Conservation (phyloP, 2,888 invertebrate genomes). For the Pyrgus malvae region DNA sequence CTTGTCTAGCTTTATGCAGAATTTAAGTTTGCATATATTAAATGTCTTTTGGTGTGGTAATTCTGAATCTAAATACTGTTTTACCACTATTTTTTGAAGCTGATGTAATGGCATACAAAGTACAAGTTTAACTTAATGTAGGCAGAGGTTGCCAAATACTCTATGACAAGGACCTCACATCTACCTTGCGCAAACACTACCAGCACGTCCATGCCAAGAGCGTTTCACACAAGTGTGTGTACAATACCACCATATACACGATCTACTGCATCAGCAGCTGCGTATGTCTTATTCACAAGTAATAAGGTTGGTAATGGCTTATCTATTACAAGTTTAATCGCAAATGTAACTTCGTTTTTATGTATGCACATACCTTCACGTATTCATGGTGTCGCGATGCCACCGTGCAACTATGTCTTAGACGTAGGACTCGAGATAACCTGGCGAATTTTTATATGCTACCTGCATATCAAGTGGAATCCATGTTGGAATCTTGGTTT, state of each 20-base stretch:
- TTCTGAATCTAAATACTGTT: no score
- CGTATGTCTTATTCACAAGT: slow-evolving; percentile 6
- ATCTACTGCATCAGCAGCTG: not conserved
- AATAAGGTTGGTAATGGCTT: slow-evolving; percentile 14
- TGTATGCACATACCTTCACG: slow-evolving; percentile 45
- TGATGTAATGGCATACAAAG: not conserved
- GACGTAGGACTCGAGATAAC: slow-evolving; percentile 47
- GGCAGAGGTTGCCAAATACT: slow-evolving; percentile 32
- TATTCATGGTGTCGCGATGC: slow-evolving; percentile 49
- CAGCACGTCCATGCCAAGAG: slow-evolving; percentile 26
- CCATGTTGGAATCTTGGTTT: slow-evolving; percentile 43
- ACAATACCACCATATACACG: slow-evolving; percentile 21
- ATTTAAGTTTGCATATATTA: slow-evolving; percentile 7
- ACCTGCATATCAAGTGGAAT: slow-evolving; percentile 40
- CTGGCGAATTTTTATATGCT: slow-evolving; percentile 53
- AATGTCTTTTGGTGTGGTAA: no score
- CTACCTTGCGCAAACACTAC: slow-evolving; percentile 23
- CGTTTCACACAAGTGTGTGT: slow-evolving; percentile 38
- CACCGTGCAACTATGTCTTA: slow-evolving; percentile 49
- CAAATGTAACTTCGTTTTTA: slow-evolving; percentile 20
- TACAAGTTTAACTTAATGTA: slow-evolving; percentile 10
- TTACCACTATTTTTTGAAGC: no score
- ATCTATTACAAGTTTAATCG: not conserved
- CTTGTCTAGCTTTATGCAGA: slow-evolving; percentile 20
- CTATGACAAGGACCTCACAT: slow-evolving; percentile 46